Evolutionary conservation across 2,888 invertebrate genomes (phyloP), one percentile per base, ranked within the genome.

Genomic region (Drosophila meridionalis): DNA sequence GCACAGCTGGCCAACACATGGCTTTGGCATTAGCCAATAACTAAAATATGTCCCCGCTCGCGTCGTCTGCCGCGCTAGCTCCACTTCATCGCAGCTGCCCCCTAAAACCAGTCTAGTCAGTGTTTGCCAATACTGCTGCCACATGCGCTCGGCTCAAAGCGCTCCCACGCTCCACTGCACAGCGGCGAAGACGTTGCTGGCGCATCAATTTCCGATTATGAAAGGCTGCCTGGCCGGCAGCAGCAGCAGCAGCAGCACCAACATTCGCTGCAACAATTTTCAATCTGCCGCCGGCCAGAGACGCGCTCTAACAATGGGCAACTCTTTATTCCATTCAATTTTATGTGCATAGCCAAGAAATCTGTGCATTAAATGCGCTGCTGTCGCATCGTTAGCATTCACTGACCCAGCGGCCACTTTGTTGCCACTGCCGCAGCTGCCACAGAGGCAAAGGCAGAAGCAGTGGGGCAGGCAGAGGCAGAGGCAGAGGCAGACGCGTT

Each of bases 161-260:
- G 87, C 87, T 87, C 87, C 87, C 87, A 87, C 87, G 87, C 87
- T 87, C 89, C 88, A 86, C 68, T 88, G 87, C 82, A 80, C 88
- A 86, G 70, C 58, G 70, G 20, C 59, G 69, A 77, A 75, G 81
- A 79, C 66, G 76, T 75, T 80, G 80, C 86, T 82, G 86, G 86
- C 86, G 86, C 88, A 86, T 87, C 86, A 86, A 86, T 87, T 86
- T 86, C 83, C 88, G 86, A 86, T 86, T 87, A 86, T 85, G 85
- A 85, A 87, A 87, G 85, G 85, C 85, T 87, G 87, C 85, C 75
- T 82, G 80, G 84, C 80, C 87, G 65, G 76, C 82, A 79, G 72
- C 83, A 77, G n/a, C 32, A 61, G 32, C 72, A 64, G 43, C 42
- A 48, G 53, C 66, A 60, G 40, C 53, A 56, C 47, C 67, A 62